Conservation (phyloP, 2,888 invertebrate species). For the Leuctra nigra region DNA sequence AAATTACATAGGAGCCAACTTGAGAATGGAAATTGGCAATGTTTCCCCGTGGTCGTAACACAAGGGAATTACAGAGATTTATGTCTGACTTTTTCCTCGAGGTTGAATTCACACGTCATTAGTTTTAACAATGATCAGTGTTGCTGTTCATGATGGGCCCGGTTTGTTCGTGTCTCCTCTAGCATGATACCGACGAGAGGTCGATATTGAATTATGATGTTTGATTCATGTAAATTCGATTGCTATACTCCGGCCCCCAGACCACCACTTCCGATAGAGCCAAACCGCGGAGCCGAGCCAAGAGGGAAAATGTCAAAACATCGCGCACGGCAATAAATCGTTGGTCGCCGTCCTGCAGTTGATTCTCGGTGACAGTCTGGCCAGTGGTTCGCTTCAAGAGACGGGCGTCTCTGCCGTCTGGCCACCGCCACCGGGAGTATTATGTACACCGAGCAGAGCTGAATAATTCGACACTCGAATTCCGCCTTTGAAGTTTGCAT, state of each 20-base stretch:
- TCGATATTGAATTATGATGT: background rate
- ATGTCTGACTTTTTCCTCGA: slow-evolving; percentile 3
- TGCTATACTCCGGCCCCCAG: background rate
- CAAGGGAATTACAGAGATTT: slow-evolving; percentile 12
- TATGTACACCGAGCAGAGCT: no score
- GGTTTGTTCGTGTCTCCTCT: background rate
- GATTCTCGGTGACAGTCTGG: no score
- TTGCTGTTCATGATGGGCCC: background rate
- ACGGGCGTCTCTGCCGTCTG: no score
- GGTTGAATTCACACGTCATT: slow-evolving; percentile 6
- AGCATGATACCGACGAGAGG: background rate
- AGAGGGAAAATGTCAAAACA: slow-evolving; percentile 12
- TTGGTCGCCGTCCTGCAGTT: no score
- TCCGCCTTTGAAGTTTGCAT: no score
- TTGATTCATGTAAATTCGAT: slow-evolving; percentile 14
- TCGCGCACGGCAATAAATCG: no score
- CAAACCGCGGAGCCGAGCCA: slow-evolving; percentile 5
- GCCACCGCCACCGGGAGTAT: no score
- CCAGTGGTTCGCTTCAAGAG: no score
- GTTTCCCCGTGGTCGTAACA: slow-evolving; percentile 1
- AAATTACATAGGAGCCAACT: slow-evolving; percentile 11
- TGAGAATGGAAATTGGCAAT: slow-evolving; percentile 15
- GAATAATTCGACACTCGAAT: no score
- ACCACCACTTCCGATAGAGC: background rate
- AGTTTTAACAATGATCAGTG: background rate